Conservation (phyloP, 2,797 vertebrate genomes). For the Champsocephalus gunnari region DNA sequence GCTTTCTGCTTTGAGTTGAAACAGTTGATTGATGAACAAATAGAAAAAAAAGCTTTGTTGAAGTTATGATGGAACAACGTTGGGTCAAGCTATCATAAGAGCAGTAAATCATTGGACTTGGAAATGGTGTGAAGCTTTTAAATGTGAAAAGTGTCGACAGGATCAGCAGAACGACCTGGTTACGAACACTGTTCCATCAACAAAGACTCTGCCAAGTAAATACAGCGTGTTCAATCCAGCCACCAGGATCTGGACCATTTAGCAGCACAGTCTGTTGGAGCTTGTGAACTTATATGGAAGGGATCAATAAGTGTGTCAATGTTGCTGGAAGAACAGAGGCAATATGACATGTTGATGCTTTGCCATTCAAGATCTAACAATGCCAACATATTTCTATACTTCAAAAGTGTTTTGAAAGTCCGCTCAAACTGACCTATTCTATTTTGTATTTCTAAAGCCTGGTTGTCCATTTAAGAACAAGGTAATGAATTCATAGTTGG, state of each 20-base stretch:
- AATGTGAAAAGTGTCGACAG: constrained; percentile 14
- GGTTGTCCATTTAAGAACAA: background rate
- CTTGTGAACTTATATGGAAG: too few species aligned
- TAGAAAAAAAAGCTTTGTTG: too few species aligned
- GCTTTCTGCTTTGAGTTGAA: background rate
- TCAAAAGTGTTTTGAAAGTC: background rate
- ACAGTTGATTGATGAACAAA: background rate
- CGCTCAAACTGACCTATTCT: background rate
- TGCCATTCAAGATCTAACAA: background rate
- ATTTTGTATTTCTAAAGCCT: background rate
- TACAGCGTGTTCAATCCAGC: background rate
- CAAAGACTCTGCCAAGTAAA: constrained; percentile 3
- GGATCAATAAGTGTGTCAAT: too few species aligned
- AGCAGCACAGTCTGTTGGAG: background rate
- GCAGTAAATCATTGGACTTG: constrained; percentile 13
- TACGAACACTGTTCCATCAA: constrained; percentile 3
- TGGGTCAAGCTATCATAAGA: background rate
- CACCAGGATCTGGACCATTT: background rate
- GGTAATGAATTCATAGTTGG: background rate
- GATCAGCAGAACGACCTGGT: constrained; percentile 4
- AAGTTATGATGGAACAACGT: background rate
- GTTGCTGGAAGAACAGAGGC: background rate
- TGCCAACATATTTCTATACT: background rate
- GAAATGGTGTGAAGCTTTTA: constrained; percentile 29
- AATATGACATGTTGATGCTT: background rate